Percentiles rank a stretch among this genome's conserved stretches.
phyloP scores from a whole-genome alignment of 2,113 vertebrate genomes.

The Aegithalos caudatus region DNA sequence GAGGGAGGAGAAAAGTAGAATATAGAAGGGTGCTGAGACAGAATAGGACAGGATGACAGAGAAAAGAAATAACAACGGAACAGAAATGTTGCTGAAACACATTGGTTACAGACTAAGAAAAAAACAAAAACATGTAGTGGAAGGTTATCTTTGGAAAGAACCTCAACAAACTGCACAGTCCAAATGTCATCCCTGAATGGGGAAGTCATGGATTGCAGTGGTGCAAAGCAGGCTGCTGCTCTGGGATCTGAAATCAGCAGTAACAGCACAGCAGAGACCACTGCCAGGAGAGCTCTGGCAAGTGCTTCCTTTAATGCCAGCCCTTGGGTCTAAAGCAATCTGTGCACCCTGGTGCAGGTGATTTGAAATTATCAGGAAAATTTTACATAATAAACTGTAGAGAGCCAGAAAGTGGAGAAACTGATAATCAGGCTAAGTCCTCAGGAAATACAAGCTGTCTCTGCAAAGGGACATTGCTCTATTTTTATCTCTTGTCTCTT shows the following conservation, averaged over 20 bases:
- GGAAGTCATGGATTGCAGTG: background rate
- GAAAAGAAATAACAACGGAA: background rate
- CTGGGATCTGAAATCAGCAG: background rate
- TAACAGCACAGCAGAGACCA: background rate
- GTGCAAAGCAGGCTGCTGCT: background rate
- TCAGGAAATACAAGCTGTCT: conserved; percentile 9
- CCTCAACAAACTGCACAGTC: background rate
- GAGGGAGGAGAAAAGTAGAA: conserved; percentile 7
- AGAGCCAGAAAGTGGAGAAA: background rate
- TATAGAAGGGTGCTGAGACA: conserved; percentile 1
- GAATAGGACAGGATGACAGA: background rate
- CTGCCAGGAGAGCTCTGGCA: background rate
- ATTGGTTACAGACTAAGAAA: background rate
- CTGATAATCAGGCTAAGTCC: background rate
- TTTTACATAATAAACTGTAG: background rate
- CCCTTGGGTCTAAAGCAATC: background rate
- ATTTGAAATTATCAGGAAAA: background rate
- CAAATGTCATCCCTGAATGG: background rate
- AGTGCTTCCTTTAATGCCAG: background rate
- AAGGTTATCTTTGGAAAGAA: background rate
- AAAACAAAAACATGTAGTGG: background rate
- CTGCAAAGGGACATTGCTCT: conserved; percentile 20
- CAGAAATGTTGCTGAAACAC: background rate
- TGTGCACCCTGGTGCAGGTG: background rate
- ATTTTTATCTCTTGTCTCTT: conserved; percentile 34